Evolutionary conservation across 2,888 invertebrate species (phyloP).

Genomic region (Melangyna quadrimaculata): DNA sequence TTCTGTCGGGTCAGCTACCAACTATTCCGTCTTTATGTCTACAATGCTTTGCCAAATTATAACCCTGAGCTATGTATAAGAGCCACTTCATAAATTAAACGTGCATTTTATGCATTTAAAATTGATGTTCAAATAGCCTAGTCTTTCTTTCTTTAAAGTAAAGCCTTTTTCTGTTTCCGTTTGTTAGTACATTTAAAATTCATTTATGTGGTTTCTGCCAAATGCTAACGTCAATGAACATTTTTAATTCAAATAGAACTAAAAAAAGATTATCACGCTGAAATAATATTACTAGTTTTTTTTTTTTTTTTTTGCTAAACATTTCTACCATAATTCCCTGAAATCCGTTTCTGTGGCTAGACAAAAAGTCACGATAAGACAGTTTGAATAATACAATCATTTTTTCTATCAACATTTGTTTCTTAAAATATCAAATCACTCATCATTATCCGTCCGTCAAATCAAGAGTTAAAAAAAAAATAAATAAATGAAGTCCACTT

Average conservation of each 20-base stretch:
- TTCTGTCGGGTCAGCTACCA: too few species aligned
- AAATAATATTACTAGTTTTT: background rate
- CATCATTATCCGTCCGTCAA: background rate
- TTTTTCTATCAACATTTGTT: background rate
- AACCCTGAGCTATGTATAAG: too few species aligned
- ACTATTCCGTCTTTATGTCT: too few species aligned
- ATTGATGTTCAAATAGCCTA: too few species aligned
- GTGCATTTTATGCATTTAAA: too few species aligned
- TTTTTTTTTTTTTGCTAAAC: too few species aligned
- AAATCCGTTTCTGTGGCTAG: background rate
- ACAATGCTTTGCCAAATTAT: too few species aligned
- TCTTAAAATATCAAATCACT: background rate
- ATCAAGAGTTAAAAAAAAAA: background rate
- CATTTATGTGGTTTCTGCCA: background rate
- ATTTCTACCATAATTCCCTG: background rate
- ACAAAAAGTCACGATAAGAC: background rate
- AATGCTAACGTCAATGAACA: background rate
- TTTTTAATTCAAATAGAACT: background rate
- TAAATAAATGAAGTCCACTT: slow-evolving; percentile 5
- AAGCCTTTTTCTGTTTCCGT: background rate
- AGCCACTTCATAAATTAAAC: too few species aligned
- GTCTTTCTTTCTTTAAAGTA: too few species aligned
- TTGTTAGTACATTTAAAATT: background rate
- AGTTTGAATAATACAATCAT: background rate
- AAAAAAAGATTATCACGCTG: background rate